Evolutionary conservation across 2,797 vertebrate genomes (phyloP).

Genomic region (Malacoraja senta): DNA sequence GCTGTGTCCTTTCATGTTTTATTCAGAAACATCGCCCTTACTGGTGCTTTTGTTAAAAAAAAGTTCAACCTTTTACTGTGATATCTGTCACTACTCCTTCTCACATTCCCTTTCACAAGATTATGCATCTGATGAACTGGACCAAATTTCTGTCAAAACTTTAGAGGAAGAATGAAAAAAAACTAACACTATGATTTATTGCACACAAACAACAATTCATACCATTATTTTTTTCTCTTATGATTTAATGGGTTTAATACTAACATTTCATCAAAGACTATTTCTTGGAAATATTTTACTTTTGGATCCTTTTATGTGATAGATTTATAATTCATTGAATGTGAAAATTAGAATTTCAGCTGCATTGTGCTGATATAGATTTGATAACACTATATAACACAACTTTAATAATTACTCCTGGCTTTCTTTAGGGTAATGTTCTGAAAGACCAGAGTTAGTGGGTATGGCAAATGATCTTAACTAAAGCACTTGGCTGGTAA

Average conservation of each 20-base stretch:
- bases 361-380: not conserved
- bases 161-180: not conserved
- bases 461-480: not conserved
- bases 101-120: not conserved
- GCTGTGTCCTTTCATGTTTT: constrained; percentile 12
- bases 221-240: not conserved
- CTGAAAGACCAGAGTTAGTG: not conserved
- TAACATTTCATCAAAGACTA: not conserved
- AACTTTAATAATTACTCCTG: not conserved
- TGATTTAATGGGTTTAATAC: not conserved
- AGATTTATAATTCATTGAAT: not conserved
- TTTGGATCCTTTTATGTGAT: not conserved
- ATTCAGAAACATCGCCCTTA: not conserved
- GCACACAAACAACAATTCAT: not conserved
- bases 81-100: not conserved
- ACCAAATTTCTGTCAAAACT: not conserved
- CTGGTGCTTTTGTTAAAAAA: not conserved
- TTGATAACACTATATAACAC: not conserved
- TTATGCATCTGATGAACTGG: not conserved
- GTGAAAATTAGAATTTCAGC: not conserved
- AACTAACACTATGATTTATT: not conserved
- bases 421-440: not conserved
- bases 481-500: not conserved
- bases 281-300: not conserved
- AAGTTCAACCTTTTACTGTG: not conserved